Percentiles rank a stretch among this genome's conserved stretches.
These are phyloP conservation scores for Oncorhynchus mykiss DNA, from an alignment of 2,113 vertebrate species.

Conservation along the genomic window DNA sequence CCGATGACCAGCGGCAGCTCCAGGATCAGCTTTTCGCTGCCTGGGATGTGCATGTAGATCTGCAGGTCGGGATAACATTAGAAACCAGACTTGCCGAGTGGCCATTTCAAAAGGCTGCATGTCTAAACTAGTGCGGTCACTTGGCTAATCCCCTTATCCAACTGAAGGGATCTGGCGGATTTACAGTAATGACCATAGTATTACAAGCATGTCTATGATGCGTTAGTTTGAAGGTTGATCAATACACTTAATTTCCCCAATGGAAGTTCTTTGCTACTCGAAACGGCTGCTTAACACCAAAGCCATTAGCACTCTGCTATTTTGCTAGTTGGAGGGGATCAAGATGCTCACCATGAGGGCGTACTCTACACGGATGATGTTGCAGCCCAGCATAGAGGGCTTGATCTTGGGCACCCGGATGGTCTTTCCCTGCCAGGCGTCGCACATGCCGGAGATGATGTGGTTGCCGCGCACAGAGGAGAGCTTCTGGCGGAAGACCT, in stretches of 20 bases:
- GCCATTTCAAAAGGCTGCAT: not conserved
- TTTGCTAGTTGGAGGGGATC: too few species aligned
- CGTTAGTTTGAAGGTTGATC: not conserved
- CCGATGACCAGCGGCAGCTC: slow-evolving; percentile 94
- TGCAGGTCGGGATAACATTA: slow-evolving; percentile 37
- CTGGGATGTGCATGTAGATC: slow-evolving; percentile 94
- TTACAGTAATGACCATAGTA: not conserved
- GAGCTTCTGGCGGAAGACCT: slow-evolving; percentile 85
- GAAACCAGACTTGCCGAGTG: not conserved
- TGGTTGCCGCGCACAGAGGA: slow-evolving; percentile 90
- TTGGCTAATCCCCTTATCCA: not conserved
- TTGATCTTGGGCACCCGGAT: slow-evolving; percentile 90
- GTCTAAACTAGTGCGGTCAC: not conserved
- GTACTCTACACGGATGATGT: slow-evolving; percentile 94
- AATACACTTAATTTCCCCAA: too few species aligned
- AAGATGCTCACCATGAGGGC: slow-evolving; percentile 83
- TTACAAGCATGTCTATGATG: not conserved
- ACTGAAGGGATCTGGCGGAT: not conserved
- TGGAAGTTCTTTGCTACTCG: too few species aligned
- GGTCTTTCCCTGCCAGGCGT: slow-evolving; percentile 85
- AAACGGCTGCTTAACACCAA: too few species aligned
- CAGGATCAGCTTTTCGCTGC: slow-evolving; percentile 90
- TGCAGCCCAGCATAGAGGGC: slow-evolving; percentile 89
- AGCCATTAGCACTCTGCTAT: too few species aligned
- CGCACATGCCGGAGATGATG: slow-evolving; percentile 91